Percentiles rank a stretch among this genome's conserved stretches.
Conservation (phyloP, 2,888 invertebrate species). For the Torymus auratus region DNA sequence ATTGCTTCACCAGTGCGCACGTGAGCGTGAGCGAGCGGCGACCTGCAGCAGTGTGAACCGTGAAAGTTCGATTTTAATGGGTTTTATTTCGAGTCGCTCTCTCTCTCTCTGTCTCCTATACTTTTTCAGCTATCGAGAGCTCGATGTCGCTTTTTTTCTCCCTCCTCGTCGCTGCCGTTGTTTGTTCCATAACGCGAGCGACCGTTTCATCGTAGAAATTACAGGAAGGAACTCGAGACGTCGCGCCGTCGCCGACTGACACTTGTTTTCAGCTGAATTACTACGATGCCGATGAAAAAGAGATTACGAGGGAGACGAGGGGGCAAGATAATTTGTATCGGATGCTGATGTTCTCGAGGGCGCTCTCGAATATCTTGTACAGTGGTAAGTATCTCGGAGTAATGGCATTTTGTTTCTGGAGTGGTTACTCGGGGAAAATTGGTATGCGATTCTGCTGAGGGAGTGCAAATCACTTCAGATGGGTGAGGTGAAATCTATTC, state of each 20-base stretch:
- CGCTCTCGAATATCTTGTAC: too few species aligned
- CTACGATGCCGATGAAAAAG: neutral
- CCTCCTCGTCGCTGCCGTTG: neutral
- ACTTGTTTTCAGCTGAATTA: conserved; percentile 32
- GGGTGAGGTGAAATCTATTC: too few species aligned
- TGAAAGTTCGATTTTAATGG: conserved; percentile 30
- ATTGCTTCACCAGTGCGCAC: conserved; percentile 25
- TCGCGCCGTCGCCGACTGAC: neutral
- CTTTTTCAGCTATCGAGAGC: conserved; percentile 20
- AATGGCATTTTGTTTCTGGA: too few species aligned
- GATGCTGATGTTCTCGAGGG: too few species aligned
- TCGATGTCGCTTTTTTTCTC: neutral
- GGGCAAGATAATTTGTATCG: neutral
- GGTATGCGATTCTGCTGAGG: too few species aligned
- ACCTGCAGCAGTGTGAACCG: neutral
- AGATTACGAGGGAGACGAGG: neutral
- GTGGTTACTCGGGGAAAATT: too few species aligned
- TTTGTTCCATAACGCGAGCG: neutral
- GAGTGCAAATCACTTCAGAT: too few species aligned
- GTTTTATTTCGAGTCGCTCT: conserved; percentile 37
- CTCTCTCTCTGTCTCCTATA: neutral
- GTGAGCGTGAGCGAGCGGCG: neutral
- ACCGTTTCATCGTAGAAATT: conserved; percentile 3
- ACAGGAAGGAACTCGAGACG: neutral
- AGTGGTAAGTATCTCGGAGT: too few species aligned